Conservation (phyloP, 2,113 vertebrate genomes). For the Gracilinanus agilis region DNA sequence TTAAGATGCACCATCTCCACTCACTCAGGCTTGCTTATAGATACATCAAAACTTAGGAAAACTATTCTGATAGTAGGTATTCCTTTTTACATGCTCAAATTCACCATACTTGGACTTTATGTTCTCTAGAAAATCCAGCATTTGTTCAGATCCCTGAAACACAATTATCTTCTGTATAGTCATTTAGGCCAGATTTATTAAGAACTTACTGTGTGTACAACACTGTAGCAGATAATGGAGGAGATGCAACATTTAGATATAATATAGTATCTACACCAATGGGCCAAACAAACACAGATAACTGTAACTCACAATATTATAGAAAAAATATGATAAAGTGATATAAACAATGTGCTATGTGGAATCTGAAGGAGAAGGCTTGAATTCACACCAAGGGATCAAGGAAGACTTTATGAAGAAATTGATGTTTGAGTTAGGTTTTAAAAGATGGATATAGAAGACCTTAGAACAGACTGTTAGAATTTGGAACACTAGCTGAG, state of each 20-base stretch:
- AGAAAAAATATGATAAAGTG: not conserved
- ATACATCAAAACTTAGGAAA: constrained; percentile 26
- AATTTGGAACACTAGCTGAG: not conserved
- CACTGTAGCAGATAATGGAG: not conserved
- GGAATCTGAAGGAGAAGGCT: not conserved
- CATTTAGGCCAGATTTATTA: not conserved
- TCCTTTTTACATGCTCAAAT: not conserved
- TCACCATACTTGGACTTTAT: not conserved
- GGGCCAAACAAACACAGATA: not conserved
- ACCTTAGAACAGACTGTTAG: not conserved
- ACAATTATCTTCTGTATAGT: not conserved
- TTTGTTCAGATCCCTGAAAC: not conserved
- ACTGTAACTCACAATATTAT: not conserved
- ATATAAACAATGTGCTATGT: not conserved
- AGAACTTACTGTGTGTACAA: not conserved
- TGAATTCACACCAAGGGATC: not conserved
- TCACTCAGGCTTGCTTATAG: not conserved
- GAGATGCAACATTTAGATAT: not conserved
- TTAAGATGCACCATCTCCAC: not conserved
- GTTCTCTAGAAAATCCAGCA: not conserved
- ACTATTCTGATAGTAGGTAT: not conserved
- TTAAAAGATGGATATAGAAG: not conserved
- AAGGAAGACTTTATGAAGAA: not conserved
- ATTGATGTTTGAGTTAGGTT: not conserved
- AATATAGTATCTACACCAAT: not conserved